Percentiles rank a stretch among this genome's conserved stretches.
These are phyloP conservation scores for Microchirus variegatus DNA, from an alignment of 2,797 vertebrate species.

Conservation along the genomic window DNA sequence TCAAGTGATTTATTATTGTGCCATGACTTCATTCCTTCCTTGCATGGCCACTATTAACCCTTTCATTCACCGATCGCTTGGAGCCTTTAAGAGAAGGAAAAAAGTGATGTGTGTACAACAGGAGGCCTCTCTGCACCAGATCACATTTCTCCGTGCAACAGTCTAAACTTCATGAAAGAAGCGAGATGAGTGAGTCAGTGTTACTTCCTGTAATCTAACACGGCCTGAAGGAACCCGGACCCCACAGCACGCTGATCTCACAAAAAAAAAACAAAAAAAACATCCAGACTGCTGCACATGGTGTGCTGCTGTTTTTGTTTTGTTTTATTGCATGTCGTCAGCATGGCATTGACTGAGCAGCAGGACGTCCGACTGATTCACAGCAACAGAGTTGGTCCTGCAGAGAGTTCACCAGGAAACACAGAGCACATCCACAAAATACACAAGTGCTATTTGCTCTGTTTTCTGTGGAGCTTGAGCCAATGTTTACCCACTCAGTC, in stretches of 20 bases:
- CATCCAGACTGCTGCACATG: slow-evolving; percentile 31
- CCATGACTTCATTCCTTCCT: not conserved
- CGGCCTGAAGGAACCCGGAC: slow-evolving; percentile 44
- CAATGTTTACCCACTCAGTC: not conserved
- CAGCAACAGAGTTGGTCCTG: slow-evolving; percentile 14
- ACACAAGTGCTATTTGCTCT: too few species aligned
- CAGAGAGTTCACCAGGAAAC: slow-evolving; percentile 22
- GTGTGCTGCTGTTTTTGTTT: slow-evolving; percentile 32
- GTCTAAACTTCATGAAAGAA: slow-evolving; percentile 66
- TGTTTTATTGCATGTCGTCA: slow-evolving; percentile 44
- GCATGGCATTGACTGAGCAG: slow-evolving; percentile 33
- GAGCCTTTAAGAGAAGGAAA: slow-evolving; percentile 14
- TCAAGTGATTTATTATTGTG: not conserved
- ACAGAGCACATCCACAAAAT: not conserved
- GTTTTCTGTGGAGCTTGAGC: not conserved
- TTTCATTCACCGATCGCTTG: slow-evolving; percentile 29
- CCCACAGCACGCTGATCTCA: slow-evolving; percentile 60
- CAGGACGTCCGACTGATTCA: slow-evolving; percentile 37
- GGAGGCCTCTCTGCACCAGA: slow-evolving; percentile 62
- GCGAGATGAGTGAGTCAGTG: slow-evolving; percentile 67
- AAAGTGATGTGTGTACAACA: slow-evolving; percentile 37
- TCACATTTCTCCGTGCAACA: slow-evolving; percentile 70
- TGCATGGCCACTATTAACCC: slow-evolving; percentile 13
- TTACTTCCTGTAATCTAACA: slow-evolving; percentile 76
- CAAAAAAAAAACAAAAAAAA: slow-evolving; percentile 5